Conservation (phyloP, 1,140 invertebrate genomes). For the Heliconius hewitsoni region DNA sequence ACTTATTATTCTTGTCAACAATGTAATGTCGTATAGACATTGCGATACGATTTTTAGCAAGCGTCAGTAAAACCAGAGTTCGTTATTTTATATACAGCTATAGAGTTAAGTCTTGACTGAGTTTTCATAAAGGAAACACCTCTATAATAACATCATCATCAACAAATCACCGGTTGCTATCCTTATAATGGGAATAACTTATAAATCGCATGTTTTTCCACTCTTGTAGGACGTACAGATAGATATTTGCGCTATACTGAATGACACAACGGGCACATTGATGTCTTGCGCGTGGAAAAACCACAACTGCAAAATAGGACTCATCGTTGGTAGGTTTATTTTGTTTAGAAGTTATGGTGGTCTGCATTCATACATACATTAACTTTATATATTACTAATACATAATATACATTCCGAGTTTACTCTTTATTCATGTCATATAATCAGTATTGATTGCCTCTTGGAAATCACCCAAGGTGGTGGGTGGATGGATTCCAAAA, state of each 20-base stretch:
- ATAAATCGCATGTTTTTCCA: conserved; percentile 71
- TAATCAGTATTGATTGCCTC: neutral
- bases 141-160: conserved; percentile 65
- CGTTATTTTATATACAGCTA: too few relatives aligned
- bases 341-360: conserved; percentile 41
- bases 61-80: neutral
- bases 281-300: conserved; percentile 99
- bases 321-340: conserved; percentile 91
- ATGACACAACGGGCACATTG: conserved; percentile 98
- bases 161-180: conserved; percentile 48
- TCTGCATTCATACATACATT: neutral
- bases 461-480: too few relatives aligned
- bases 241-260: conserved; percentile 97
- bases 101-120: conserved; percentile 23
- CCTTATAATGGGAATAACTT: conserved; percentile 38
- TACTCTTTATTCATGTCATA: neutral
- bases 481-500: too few relatives aligned
- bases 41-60: neutral
- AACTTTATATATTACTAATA: neutral
- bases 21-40: neutral
- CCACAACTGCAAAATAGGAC: conserved; percentile 93
- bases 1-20: neutral
- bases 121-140: conserved; percentile 45
- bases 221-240: conserved; percentile 92
- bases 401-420: neutral